Evolutionary conservation across 1,140 invertebrate species (phyloP), one percentile per base, ranked within the genome.

Genomic region (Diachasma alloeum): DNA sequence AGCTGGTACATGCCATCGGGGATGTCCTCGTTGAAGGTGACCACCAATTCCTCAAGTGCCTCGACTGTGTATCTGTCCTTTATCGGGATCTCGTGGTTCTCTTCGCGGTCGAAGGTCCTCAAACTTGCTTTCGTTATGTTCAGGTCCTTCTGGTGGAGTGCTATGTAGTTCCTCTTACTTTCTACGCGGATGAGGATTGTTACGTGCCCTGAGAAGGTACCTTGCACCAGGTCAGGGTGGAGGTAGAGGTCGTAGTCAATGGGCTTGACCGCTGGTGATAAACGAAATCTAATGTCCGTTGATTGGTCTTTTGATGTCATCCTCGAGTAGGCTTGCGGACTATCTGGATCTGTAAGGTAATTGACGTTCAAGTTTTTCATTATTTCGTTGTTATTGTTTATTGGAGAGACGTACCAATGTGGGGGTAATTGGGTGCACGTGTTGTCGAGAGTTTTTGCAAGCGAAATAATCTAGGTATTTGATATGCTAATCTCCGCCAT

Each of bases 161-260:
- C 88, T 39, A 97, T 90, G 80, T 91, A 91, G 26, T 91, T 90
- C n/a, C 91, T 26, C 36, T 66, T 93, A 5, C 56, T 81, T 37
- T 91, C 83, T 1, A 94, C 88, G 63, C 92, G 87, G 48, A 97
- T 84, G 15, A 91, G 87, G n/a, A 97, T 96, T 68, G 90, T 91
- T 0, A 96, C 94, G 37, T 87, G 90, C 0, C 96, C 96, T 72
- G 88, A 84, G 84, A 96, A 97, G 13, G 90, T 92, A 10, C 93
- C 94, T 10, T 88, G 89, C 24, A 91, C 86, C 39, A 97, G 86
- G 85, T 96, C 91, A 0, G 96, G 96, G 77, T 93, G 89, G 37
- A 97, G 87, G 8, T 90, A 91, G 0, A 98, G 84, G 72, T 95
- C 92, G 84, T 98, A 98, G 80, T 94, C 92, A 0, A 91, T 76